Percentiles rank a stretch among this genome's conserved stretches.
Evolutionary conservation across 2,888 invertebrate genomes (phyloP).

Genomic region (Lypha dubia): DNA sequence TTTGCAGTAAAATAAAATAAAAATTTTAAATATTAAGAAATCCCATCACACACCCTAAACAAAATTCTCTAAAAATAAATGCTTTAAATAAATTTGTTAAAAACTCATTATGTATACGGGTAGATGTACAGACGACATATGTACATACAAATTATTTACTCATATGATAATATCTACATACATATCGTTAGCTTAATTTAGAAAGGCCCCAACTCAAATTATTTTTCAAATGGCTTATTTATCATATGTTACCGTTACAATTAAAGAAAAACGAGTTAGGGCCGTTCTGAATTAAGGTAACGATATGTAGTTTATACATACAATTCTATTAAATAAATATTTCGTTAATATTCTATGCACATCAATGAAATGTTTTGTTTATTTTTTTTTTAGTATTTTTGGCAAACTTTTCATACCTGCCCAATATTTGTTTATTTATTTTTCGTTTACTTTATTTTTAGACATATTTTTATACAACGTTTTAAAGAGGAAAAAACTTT

Average conservation of each 20-base stretch:
- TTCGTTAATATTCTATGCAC: constrained; percentile 29
- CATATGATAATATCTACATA: no score
- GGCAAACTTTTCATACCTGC: constrained; percentile 29
- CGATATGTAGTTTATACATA: no score
- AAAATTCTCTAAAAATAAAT: not conserved
- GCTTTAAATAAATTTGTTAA: not conserved
- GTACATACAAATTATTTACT: no score
- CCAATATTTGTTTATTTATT: constrained; percentile 27
- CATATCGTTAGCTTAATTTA: no score
- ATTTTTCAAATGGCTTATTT: no score
- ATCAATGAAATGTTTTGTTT: constrained; percentile 10
- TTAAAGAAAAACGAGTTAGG: no score
- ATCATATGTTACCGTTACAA: no score
- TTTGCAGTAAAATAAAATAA: not conserved
- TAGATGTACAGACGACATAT: no score
- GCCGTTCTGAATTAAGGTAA: no score
- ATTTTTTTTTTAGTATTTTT: constrained; percentile 44
- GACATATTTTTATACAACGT: not conserved
- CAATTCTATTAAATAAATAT: not conserved
- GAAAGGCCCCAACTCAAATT: no score
- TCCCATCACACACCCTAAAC: not conserved
- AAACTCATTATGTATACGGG: not conserved
- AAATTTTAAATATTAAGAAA: not conserved
- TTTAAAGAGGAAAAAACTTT: not conserved
- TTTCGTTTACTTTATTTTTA: constrained; percentile 19